phyloP scores from a whole-genome alignment of 2,888 invertebrate genomes.

The Fragum sueziense region DNA sequence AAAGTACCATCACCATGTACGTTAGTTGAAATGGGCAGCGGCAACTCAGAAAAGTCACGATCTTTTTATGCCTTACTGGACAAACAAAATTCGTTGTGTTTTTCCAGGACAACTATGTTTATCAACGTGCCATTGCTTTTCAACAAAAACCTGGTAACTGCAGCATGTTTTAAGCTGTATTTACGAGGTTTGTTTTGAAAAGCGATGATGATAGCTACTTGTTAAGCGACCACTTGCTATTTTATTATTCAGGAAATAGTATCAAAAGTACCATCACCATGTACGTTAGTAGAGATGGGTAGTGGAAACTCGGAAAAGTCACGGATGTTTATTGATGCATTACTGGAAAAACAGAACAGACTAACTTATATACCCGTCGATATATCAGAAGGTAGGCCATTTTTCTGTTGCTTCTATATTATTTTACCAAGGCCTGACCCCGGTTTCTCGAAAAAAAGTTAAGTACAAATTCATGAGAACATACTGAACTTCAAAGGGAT shows the following conservation, averaged over 20 bases:
- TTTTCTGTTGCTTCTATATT: no score
- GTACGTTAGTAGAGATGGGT: slow-evolving; percentile 59
- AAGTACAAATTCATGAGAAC: no score
- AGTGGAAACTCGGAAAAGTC: slow-evolving; percentile 60
- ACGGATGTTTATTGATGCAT: slow-evolving; percentile 49
- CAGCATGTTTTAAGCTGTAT: no score
- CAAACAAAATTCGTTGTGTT: no score
- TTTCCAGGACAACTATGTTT: no score
- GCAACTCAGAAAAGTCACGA: slow-evolving; percentile 56
- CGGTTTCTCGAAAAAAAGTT: no score
- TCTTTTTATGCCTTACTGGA: slow-evolving; percentile 48
- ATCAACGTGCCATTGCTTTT: no score
- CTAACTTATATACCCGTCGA: slow-evolving; percentile 57
- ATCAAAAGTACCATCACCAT: slow-evolving; percentile 27
- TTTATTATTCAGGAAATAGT: slow-evolving; percentile 47
- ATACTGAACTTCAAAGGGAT: no score
- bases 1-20: slow-evolving; percentile 35
- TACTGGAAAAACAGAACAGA: slow-evolving; percentile 45
- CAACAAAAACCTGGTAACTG: no score
- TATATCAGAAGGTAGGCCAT: slow-evolving; percentile 55
- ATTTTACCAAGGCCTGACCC: no score
- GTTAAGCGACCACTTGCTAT: background rate
- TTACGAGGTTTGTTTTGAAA: no score
- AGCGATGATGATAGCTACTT: no score
- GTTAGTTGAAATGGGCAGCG: slow-evolving; percentile 62